Percentiles rank a stretch among this genome's conserved stretches.
Evolutionary conservation across 2,888 invertebrate genomes (phyloP).

Genomic region (Halictus quadricinctus): DNA sequence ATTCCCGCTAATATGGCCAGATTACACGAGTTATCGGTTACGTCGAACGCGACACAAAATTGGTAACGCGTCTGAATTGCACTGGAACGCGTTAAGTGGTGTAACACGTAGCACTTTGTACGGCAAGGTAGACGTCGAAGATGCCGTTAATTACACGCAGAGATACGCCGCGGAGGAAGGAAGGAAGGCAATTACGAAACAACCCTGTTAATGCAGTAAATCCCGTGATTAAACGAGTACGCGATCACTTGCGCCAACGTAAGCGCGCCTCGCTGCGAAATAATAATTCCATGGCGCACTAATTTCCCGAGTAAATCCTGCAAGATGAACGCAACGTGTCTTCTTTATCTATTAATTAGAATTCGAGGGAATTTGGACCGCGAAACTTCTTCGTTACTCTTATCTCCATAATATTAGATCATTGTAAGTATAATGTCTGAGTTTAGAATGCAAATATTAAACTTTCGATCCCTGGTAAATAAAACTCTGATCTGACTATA

Average conservation of each 20-base stretch:
- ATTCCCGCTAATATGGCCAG: too few species aligned
- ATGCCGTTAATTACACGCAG: slow-evolving; percentile 32
- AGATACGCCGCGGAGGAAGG: slow-evolving; percentile 14
- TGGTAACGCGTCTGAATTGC: background rate
- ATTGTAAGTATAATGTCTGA: background rate
- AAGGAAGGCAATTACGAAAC: slow-evolving; percentile 38
- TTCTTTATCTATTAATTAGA: background rate
- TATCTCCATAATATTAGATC: background rate
- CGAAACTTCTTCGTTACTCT: background rate
- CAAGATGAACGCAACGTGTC: background rate
- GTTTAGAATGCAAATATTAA: too few species aligned
- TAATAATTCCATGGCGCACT: slow-evolving; percentile 9
- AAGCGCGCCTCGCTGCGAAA: slow-evolving; percentile 10
- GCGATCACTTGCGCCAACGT: slow-evolving; percentile 5
- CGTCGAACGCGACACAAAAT: too few species aligned
- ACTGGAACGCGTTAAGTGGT: background rate
- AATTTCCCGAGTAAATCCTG: background rate
- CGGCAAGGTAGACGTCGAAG: slow-evolving; percentile 8
- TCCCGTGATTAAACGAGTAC: slow-evolving; percentile 37
- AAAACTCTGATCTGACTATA: background rate
- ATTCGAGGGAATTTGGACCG: background rate
- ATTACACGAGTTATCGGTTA: too few species aligned
- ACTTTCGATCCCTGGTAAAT: background rate
- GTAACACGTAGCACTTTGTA: slow-evolving; percentile 17
- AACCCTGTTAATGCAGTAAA: slow-evolving; percentile 28